Percentiles rank a stretch among this genome's conserved stretches.
These are phyloP conservation scores for Lithobates sylvaticus DNA, from an alignment of 2,797 vertebrate genomes.

Conservation along the genomic window DNA sequence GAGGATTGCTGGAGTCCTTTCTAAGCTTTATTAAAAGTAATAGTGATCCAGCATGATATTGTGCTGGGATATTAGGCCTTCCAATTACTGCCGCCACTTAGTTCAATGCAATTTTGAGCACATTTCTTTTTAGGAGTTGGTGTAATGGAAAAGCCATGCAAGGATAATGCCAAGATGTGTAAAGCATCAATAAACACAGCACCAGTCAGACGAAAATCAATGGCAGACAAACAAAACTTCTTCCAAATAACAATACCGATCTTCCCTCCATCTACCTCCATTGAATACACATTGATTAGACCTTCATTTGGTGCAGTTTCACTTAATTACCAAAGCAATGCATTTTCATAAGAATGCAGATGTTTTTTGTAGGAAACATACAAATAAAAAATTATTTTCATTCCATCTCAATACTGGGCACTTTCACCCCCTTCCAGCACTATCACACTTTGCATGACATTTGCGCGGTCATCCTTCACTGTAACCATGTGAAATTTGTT, in stretches of 20 bases:
- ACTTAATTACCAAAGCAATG: neutral
- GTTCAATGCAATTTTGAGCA: neutral
- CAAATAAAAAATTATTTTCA: neutral
- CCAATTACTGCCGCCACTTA: neutral
- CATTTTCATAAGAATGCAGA: neutral
- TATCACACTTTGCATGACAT: no score
- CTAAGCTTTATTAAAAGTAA: no score
- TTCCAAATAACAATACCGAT: slow-evolving; percentile 24
- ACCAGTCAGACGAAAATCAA: slow-evolving; percentile 44
- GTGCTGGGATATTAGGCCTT: neutral
- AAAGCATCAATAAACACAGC: slow-evolving; percentile 37
- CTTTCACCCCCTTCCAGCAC: no score
- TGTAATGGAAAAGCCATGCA: neutral
- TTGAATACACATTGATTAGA: slow-evolving; percentile 19
- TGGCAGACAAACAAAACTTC: slow-evolving; percentile 33
- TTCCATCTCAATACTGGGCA: no score
- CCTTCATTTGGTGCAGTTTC: neutral
- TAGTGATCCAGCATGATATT: neutral
- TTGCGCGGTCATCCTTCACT: no score
- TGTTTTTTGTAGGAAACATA: neutral
- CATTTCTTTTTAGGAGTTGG: neutral
- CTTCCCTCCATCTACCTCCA: neutral
- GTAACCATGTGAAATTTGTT: no score
- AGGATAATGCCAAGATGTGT: slow-evolving; percentile 8
- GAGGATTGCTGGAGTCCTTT: no score